These are phyloP conservation scores for Tipula lateralis DNA, from an alignment of 2,888 invertebrate species.

Conservation along the genomic window DNA sequence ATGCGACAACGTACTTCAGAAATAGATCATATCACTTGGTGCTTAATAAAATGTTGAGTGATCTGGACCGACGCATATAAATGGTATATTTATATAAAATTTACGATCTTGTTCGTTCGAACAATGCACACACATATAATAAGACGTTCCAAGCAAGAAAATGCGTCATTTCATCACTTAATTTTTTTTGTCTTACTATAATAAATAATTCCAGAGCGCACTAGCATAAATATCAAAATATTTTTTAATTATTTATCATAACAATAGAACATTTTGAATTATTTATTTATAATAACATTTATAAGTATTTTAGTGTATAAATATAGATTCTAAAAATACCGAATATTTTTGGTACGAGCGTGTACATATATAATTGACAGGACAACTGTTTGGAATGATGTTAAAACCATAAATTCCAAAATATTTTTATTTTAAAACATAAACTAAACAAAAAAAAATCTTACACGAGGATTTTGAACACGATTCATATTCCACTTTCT, in stretches of 20 bases:
- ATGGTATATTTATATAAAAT: neutral
- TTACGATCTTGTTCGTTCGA: neutral
- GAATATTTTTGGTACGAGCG: neutral
- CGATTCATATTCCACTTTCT: conserved; percentile 39
- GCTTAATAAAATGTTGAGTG: too few relatives aligned
- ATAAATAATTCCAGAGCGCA: neutral
- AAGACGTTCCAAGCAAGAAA: neutral
- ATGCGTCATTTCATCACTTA: neutral
- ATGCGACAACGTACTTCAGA: neutral
- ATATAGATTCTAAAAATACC: neutral
- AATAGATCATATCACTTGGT: neutral
- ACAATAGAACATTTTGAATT: neutral
- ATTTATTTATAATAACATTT: neutral
- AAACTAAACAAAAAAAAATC: neutral
- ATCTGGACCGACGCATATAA: neutral
- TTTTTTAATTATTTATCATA: neutral
- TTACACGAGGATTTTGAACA: conserved; percentile 36
- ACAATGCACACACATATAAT: neutral
- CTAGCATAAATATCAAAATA: neutral
- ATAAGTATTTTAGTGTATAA: neutral
- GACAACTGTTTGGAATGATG: neutral
- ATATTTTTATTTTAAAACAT: neutral
- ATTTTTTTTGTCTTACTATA: neutral
- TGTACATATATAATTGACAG: neutral
- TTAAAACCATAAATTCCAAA: neutral